Conservation (phyloP, 2,113 vertebrate genomes). For the Microcebus tavaratra region DNA sequence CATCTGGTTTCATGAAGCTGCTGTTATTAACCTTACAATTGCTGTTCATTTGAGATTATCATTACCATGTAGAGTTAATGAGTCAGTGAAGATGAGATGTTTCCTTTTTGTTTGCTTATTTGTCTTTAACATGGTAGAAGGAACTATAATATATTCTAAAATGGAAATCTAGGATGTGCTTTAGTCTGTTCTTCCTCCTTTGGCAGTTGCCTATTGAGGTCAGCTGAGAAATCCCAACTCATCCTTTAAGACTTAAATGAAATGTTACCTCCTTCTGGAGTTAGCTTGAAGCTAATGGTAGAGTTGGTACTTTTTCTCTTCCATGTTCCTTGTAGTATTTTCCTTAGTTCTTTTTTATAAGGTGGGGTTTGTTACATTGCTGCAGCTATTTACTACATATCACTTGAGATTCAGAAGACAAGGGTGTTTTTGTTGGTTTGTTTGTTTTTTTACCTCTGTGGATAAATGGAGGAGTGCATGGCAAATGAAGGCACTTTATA, state of each 20-base stretch:
- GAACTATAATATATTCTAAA: background rate
- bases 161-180: constrained; percentile 1
- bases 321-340: background rate
- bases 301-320: background rate
- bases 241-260: constrained; percentile 4
- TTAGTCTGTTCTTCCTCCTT: background rate
- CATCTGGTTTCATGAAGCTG: background rate
- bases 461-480: background rate
- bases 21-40: background rate
- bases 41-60: background rate
- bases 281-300: background rate
- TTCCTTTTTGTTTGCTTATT: background rate
- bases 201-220: background rate
- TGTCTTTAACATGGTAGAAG: background rate
- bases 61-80: background rate
- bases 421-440: too few relatives aligned
- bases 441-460: background rate
- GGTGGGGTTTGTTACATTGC: background rate
- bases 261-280: background rate
- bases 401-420: background rate
- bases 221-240: background rate
- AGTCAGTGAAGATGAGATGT: background rate
- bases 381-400: background rate
- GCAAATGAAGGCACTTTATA: background rate
- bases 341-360: background rate